Evolutionary conservation across 2,888 invertebrate genomes (phyloP).

Genomic region (Ennomos fuscantarius): DNA sequence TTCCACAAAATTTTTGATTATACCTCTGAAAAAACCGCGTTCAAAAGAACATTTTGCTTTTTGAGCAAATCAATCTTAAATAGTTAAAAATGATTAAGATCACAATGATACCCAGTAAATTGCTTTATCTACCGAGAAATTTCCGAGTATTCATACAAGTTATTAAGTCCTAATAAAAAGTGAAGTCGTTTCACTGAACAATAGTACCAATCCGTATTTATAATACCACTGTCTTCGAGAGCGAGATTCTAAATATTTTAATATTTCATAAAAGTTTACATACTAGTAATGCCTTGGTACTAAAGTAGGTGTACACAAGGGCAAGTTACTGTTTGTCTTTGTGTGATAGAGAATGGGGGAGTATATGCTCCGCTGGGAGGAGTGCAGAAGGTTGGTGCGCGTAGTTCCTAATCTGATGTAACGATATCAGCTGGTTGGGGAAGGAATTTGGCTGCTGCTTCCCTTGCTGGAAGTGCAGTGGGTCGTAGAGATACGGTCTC

Average conservation of each 20-base stretch:
- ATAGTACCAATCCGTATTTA: slow-evolving; percentile 69
- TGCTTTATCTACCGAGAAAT: slow-evolving; percentile 72
- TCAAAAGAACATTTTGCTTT: slow-evolving; percentile 33
- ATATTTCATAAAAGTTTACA: slow-evolving; percentile 65
- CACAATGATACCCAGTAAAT: slow-evolving; percentile 71
- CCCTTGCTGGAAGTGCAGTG: slow-evolving; percentile 93
- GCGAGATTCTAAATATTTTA: slow-evolving; percentile 80
- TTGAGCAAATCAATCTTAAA: slow-evolving; percentile 47
- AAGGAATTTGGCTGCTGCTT: slow-evolving; percentile 89
- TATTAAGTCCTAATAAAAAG: slow-evolving; percentile 71
- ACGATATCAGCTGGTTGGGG: slow-evolving; percentile 96
- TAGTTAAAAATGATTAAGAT: slow-evolving; percentile 52
- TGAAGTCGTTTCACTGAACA: slow-evolving; percentile 72
- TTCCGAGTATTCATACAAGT: slow-evolving; percentile 78
- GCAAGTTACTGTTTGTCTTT: slow-evolving; percentile 82
- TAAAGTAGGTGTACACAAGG: slow-evolving; percentile 70
- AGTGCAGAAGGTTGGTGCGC: slow-evolving; percentile 94
- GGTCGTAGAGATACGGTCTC: slow-evolving; percentile 96
- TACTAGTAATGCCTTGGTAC: slow-evolving; percentile 83
- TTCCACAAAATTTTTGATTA: slow-evolving; percentile 15
- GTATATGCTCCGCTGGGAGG: slow-evolving; percentile 88
- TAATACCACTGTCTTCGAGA: slow-evolving; percentile 80
- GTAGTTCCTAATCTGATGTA: slow-evolving; percentile 98
- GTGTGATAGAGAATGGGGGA: slow-evolving; percentile 82
- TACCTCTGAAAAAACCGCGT: slow-evolving; percentile 38